These are phyloP conservation scores for Eupeodes luniger DNA, from an alignment of 2,888 invertebrate species.

Conservation along the genomic window DNA sequence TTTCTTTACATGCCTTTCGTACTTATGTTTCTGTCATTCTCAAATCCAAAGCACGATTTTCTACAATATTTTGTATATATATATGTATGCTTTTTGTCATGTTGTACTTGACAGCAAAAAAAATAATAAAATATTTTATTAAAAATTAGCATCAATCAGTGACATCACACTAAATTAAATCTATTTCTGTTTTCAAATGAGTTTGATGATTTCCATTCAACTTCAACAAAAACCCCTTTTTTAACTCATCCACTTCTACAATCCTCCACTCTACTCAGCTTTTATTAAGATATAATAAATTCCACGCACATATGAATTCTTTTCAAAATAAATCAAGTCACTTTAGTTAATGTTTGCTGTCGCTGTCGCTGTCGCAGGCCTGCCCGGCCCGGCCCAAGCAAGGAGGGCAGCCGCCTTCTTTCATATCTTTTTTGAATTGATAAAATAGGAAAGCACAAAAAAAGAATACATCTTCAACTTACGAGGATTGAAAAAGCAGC, in stretches of 20 bases:
- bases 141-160: slow-evolving; percentile 17
- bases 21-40: no score
- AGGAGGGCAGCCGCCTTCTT: neutral
- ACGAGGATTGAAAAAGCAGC: neutral
- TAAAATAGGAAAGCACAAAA: slow-evolving; percentile 6
- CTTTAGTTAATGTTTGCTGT: neutral
- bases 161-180: slow-evolving; percentile 11
- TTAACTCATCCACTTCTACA: slow-evolving; percentile 8
- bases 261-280: no score
- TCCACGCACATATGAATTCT: neutral
- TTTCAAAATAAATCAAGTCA: slow-evolving; percentile 47
- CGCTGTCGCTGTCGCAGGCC: neutral
- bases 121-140: no score
- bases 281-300: no score
- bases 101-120: no score
- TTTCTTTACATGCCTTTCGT: no score
- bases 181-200: slow-evolving; percentile 38
- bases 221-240: neutral
- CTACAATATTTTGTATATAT: no score
- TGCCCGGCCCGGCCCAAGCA: neutral
- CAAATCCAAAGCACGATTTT: no score
- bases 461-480: slow-evolving; percentile 33
- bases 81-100: no score
- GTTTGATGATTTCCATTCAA: slow-evolving; percentile 45
- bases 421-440: neutral